phyloP scores from a whole-genome alignment of 1,140 invertebrate genomes.

The Megathymus violae region DNA sequence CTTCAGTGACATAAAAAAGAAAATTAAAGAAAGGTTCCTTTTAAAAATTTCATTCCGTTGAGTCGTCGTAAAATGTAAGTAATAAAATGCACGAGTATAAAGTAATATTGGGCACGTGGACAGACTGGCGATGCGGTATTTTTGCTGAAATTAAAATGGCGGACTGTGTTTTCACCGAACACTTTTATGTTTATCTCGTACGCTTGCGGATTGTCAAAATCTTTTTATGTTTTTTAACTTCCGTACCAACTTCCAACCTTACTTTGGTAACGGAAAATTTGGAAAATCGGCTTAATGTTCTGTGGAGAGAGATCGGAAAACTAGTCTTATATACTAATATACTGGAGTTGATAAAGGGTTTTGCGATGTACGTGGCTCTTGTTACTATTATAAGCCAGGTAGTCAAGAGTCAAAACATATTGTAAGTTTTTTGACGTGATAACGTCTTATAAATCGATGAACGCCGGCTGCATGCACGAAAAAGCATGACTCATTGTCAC shows the following conservation, averaged over 20 bases:
- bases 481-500: too few species aligned
- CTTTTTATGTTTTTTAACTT: constrained; percentile 8
- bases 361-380: too few species aligned
- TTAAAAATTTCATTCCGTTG: constrained; percentile 26
- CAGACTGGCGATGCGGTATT: constrained; percentile 12
- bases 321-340: too few species aligned
- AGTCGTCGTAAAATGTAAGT: constrained; percentile 23
- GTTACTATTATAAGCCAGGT: too few species aligned
- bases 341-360: too few species aligned
- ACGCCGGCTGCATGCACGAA: too few species aligned
- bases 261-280: neutral
- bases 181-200: constrained; percentile 16
- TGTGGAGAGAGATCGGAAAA: too few species aligned
- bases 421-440: too few species aligned
- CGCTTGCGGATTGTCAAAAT: constrained; percentile 13
- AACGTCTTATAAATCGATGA: too few species aligned
- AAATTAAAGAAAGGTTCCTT: constrained; percentile 4
- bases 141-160: constrained; percentile 29
- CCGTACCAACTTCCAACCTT: too few species aligned
- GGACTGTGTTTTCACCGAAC: neutral
- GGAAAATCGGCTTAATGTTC: neutral
- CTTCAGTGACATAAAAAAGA: neutral
- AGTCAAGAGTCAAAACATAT: too few species aligned
- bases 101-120: constrained; percentile 19
- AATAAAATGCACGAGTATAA: constrained; percentile 28